A percentile compares a stretch with the other conserved stretches of the same genome.
Conservation (phyloP, 2,888 invertebrate species). For the Eristalis pertinax region DNA sequence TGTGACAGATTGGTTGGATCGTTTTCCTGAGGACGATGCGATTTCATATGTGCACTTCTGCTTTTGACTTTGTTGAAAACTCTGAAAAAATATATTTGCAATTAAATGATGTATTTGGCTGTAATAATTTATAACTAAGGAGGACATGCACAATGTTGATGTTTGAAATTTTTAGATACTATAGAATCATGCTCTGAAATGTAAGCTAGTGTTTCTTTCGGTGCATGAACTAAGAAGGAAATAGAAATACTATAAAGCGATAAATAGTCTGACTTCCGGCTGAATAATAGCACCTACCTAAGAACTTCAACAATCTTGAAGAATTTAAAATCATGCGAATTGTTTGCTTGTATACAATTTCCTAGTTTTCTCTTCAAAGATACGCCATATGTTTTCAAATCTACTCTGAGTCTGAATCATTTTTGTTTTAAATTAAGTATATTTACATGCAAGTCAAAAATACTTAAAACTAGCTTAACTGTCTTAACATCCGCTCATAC, state of each 20-base stretch:
- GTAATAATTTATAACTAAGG: not conserved
- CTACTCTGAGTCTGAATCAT: no score
- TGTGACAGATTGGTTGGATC: slow-evolving; percentile 82
- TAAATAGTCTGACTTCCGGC: no score
- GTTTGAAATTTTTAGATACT: not conserved
- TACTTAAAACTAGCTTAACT: no score
- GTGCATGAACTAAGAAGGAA: not conserved
- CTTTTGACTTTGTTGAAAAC: slow-evolving; percentile 99
- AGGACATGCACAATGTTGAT: not conserved
- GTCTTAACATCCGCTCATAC: no score
- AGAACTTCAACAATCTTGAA: not conserved
- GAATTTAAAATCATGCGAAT: not conserved
- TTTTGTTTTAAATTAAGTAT: no score
- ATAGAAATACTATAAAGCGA: not conserved
- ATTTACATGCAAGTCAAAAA: no score
- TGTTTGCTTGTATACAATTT: no score
- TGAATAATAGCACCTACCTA: not conserved
- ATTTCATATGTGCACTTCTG: slow-evolving; percentile 99
- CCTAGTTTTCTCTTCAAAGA: no score
- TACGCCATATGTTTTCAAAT: no score
- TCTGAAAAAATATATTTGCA: slow-evolving; percentile 83
- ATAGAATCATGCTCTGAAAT: not conserved
- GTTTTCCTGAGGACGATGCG: slow-evolving; percentile 95
- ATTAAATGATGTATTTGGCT: not conserved
- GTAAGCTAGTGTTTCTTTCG: not conserved